These are phyloP conservation scores for Nomada fabriciana DNA, from an alignment of 2,888 invertebrate species.

Conservation along the genomic window DNA sequence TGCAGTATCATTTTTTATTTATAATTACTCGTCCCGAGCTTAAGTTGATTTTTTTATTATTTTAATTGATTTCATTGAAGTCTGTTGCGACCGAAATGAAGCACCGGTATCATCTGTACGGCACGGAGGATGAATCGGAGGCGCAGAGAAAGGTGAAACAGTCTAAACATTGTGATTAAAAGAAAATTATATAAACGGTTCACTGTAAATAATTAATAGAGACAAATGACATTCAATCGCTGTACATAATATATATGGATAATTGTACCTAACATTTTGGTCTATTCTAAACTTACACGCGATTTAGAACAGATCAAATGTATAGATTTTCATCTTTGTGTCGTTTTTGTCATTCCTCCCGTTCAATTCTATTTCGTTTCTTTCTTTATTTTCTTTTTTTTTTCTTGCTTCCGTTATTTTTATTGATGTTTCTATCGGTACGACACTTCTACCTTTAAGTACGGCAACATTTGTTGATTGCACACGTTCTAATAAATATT, in stretches of 20 bases:
- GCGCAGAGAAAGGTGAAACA: constrained; percentile 80
- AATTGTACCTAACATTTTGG: constrained; percentile 57
- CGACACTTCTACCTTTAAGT: constrained; percentile 5
- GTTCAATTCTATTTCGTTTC: constrained; percentile 9
- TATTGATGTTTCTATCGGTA: constrained; percentile 1
- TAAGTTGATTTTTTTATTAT: constrained; percentile 69
- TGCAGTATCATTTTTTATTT: constrained; percentile 55
- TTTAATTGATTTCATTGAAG: constrained; percentile 82
- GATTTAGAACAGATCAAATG: constrained; percentile 28
- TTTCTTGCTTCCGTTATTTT: background rate
- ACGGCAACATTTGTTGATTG: constrained; percentile 3
- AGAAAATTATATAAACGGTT: constrained; percentile 31
- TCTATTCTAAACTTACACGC: constrained; percentile 26
- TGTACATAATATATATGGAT: constrained; percentile 65
- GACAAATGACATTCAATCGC: constrained; percentile 46
- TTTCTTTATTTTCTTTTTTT: background rate
- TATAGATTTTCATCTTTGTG: constrained; percentile 36
- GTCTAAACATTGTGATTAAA: constrained; percentile 65
- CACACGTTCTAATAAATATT: background rate
- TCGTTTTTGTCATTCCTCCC: constrained; percentile 9
- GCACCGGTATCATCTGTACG: constrained; percentile 85
- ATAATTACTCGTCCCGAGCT: constrained; percentile 37
- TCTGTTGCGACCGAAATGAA: constrained; percentile 85
- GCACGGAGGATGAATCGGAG: constrained; percentile 82
- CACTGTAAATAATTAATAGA: constrained; percentile 67